phyloP scores from a whole-genome alignment of 2,113 vertebrate species.

The Aptenodytes patagonicus region DNA sequence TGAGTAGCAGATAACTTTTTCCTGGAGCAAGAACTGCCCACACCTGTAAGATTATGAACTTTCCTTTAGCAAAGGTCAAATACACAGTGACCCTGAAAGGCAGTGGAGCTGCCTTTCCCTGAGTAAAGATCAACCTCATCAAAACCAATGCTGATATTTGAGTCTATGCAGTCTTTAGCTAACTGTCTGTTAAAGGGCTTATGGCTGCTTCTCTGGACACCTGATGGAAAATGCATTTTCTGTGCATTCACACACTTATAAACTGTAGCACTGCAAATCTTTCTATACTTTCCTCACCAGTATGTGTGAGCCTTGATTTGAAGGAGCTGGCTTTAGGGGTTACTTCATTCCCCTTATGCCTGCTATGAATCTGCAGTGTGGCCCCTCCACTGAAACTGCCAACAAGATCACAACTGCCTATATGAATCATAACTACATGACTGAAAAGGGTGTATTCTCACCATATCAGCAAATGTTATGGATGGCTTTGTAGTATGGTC shows the following conservation, averaged over 20 bases:
- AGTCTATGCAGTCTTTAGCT: not conserved
- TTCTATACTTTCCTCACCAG: not conserved
- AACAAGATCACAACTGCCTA: not conserved
- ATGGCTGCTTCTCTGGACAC: not conserved
- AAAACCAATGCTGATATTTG: not conserved
- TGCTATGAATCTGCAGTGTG: not conserved
- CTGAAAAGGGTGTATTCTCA: not conserved
- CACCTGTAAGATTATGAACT: not conserved
- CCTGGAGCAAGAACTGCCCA: not conserved
- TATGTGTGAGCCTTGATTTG: not conserved
- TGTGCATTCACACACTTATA: not conserved
- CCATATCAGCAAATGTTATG: not conserved
- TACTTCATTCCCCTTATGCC: not conserved
- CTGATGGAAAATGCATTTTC: not conserved
- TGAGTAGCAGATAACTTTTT: not conserved
- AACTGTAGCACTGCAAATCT: not conserved
- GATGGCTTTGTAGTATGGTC: not conserved
- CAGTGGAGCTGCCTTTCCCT: not conserved
- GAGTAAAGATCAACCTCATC: not conserved
- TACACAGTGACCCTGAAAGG: not conserved
- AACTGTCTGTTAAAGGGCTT: not conserved
- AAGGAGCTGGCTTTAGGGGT: not conserved
- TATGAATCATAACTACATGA: not conserved
- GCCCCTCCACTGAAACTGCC: not conserved
- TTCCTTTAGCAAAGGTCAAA: not conserved